Conservation (phyloP, 2,113 vertebrate genomes). For the Saccopteryx bilineata region DNA sequence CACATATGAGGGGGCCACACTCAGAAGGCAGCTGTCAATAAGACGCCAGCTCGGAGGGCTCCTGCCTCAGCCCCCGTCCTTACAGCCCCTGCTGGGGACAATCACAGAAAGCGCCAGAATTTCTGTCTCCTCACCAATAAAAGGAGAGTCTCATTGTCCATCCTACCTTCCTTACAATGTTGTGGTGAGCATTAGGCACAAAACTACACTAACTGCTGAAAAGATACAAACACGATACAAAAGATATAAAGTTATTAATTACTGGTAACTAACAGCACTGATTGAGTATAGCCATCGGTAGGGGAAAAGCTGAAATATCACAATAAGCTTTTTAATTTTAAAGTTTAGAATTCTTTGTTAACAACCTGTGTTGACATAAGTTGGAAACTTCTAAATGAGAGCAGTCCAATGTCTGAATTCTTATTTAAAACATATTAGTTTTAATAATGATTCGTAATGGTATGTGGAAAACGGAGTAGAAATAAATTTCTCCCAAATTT, state of each 20-base stretch:
- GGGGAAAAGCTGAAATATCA: neutral
- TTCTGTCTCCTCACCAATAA: conserved; percentile 20
- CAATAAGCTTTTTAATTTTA: conserved; percentile 27
- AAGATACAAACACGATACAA: conserved; percentile 9
- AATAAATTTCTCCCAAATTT: conserved; percentile 24
- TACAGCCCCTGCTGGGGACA: neutral
- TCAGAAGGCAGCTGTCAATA: conserved; percentile 36
- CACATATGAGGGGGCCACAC: neutral
- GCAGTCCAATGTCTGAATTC: neutral
- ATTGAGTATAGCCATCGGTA: neutral
- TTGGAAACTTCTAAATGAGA: neutral
- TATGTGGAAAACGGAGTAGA: neutral
- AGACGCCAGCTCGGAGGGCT: neutral
- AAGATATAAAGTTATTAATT: conserved; percentile 41
- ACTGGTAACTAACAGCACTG: conserved; percentile 43
- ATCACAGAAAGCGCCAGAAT: neutral
- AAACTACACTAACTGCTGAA: conserved; percentile 48
- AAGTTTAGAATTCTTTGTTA: conserved; percentile 11
- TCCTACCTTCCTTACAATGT: conserved; percentile 12
- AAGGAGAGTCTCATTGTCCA: conserved; percentile 35
- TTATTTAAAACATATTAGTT: conserved; percentile 28
- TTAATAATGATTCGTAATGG: conserved; percentile 33
- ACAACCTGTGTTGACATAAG: neutral
- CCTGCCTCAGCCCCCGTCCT: neutral
- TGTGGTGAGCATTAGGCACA: conserved; percentile 28